Percentiles rank a stretch among this genome's conserved stretches.
phyloP scores from a whole-genome alignment of 1,140 invertebrate genomes.

The Zaprionus capensis region DNA sequence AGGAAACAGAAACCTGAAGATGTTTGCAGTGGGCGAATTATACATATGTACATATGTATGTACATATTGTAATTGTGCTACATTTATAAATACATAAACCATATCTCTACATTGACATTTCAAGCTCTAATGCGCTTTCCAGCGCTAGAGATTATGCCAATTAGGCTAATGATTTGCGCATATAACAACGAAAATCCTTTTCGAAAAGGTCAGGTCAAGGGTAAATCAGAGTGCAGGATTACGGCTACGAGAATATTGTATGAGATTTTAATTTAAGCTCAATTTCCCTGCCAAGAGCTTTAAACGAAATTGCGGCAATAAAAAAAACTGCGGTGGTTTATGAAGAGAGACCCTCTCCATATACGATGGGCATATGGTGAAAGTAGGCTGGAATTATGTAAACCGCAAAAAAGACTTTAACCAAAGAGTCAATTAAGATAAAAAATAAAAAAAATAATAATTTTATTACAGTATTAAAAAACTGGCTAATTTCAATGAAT shows the following conservation, averaged over 20 bases:
- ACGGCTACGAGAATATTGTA: not conserved
- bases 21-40: not conserved
- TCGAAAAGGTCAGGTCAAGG: conserved; percentile 4
- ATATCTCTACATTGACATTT: not conserved
- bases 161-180: conserved; percentile 3
- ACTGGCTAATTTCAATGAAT: not conserved
- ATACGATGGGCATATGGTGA: not conserved
- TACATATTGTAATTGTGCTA: not conserved
- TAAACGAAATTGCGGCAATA: not conserved
- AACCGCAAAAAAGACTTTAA: not conserved
- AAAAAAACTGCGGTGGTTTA: conserved; percentile 3
- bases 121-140: conserved; percentile 5
- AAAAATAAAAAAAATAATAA: not conserved
- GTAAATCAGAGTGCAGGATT: not conserved
- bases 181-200: not conserved
- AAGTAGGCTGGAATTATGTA: not conserved
- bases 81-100: not conserved
- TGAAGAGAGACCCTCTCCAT: not conserved
- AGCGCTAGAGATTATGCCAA: conserved; percentile 2
- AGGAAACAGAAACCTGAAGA: not conserved
- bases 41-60: not conserved
- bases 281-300: not conserved
- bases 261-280: conserved; percentile 4
- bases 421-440: not conserved
- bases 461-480: not conserved